Percentiles rank a stretch among this genome's conserved stretches.
phyloP scores from a whole-genome alignment of 2,888 invertebrate genomes.

The Meta bourneti region DNA sequence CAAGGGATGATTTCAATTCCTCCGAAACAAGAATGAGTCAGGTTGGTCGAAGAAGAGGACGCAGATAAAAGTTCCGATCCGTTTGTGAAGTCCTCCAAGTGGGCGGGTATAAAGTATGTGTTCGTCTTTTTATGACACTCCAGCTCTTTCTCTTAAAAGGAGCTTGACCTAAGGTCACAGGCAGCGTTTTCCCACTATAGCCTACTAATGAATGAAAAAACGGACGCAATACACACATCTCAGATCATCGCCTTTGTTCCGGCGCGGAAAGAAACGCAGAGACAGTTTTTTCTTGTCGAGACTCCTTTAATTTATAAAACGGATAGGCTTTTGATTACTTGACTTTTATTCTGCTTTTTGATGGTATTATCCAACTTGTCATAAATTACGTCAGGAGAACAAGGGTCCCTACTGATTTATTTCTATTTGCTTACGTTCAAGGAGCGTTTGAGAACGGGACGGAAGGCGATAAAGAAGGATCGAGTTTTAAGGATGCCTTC shows the following conservation, averaged over 20 bases:
- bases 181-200: not conserved
- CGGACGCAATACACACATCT: not conserved
- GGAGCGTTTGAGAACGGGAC: too few relatives aligned
- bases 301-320: too few relatives aligned
- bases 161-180: conserved; percentile 31
- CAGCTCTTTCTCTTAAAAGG: not conserved
- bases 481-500: too few relatives aligned
- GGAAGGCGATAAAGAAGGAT: too few relatives aligned
- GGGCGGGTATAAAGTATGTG: conserved; percentile 11
- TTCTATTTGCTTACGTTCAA: not conserved
- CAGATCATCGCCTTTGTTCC: conserved; percentile 20
- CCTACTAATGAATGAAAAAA: conserved; percentile 16
- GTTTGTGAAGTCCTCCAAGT: not conserved
- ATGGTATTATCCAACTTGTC: not conserved
- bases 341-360: not conserved
- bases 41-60: not conserved
- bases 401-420: not conserved
- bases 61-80: not conserved
- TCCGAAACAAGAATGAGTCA: too few relatives aligned
- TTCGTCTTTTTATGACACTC: conserved; percentile 44
- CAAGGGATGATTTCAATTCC: too few relatives aligned
- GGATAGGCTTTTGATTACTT: too few relatives aligned
- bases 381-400: not conserved
- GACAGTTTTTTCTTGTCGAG: too few relatives aligned
- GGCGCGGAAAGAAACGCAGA: not conserved